Evolutionary conservation across 1,140 invertebrate genomes (phyloP), one percentile per base, ranked within the genome.

Genomic region (Pseudobourletiella spinata): DNA sequence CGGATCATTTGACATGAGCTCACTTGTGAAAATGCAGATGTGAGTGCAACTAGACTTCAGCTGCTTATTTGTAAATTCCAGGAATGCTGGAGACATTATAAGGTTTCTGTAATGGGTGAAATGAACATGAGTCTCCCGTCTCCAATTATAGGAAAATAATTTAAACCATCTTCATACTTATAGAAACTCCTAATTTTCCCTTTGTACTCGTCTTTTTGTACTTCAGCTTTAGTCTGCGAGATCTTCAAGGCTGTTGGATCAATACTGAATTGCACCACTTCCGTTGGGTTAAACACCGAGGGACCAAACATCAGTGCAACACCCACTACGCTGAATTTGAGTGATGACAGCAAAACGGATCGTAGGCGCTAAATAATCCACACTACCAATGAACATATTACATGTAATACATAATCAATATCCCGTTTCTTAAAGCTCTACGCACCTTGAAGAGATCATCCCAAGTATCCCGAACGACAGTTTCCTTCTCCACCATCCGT

Each of bases 41-140:
- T 66, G 64, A 1, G 55, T 25, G 16, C 32, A 54, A 3, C 54
- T 61, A 1, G 8, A 43, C 1, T 8, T 28, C 29, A 66, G 43
- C 14, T 54, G 42, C n/a, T 62, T 62, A 11, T 35, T 26, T 22
- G 51, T 56, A 29, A 67, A 64, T 14, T 67, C 62, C 20, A 57
- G 15, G 18, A 67, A 61, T 14, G 51, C 43, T 2, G 22, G 8
- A 26, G 35, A 60, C 43, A 60, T 43, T 3, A 67, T 64, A 18
- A 67, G 18, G n/a, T 18, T 48, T 50, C 66, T 67, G 32, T 55
- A 44, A 30, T 50, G 4, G 22, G n/a, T 16, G 35, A 42, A 59
- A 29, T 30, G 1, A 44, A 44, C 6, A 3, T 26, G 11, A 8
- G 11, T 26, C 6, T 54, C 30, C 14, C 28, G 25, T 18, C 48